Base-by-base conservation (phyloP, 2,888 invertebrate genomes). In the Protophormia terraenovae region DNA sequence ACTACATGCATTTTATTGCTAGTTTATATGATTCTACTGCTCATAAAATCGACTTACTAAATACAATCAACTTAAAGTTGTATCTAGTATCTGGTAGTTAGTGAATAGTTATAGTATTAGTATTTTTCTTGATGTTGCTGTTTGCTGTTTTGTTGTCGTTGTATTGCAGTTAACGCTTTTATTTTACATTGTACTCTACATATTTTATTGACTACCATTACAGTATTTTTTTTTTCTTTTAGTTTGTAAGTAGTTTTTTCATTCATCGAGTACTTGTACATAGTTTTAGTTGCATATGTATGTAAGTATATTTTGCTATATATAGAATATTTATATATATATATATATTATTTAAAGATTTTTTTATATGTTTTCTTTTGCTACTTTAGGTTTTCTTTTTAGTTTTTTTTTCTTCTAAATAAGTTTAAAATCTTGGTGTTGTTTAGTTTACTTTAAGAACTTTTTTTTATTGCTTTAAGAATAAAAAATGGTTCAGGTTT, bases 181-280 rank as follows among this genome's bases (percentile, higher is more conserved):
- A 78, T 85, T 73, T 81, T 81, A 81, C 73, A 62, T 78, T 85
- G 62, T 81, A 84, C 84, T 84, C 84, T 50, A 81, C 73, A 85
- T 85, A 69, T 81, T 85, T 81, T 81, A 67, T 84, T 72, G 72
- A 77, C 84, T 81, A 73, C 58, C 81, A 81, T 69, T 62, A 64
- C 71, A 47, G 77, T 55, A 66, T 80, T 55, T 53, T 45, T 67
- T n/a, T n/a, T n/a, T n/a, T n/a, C n/a, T n/a, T n/a, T 24, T 16
- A 29, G 53, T 53, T 55, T 41, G 19, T 32, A 45, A 2, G 19
- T 50, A 19, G 7, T n/a, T 47, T 60, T 47, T 41, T 16, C 24
- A 35, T 38, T 38, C n/a, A 14, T 50, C 12, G n/a, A n/a, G n/a
- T 47, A 35, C 16, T 10, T 41, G 29, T 62, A 38, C 24, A 14